These are phyloP conservation scores for Papilio xuthus DNA, from an alignment of 1,140 invertebrate species.

Conservation along the genomic window DNA sequence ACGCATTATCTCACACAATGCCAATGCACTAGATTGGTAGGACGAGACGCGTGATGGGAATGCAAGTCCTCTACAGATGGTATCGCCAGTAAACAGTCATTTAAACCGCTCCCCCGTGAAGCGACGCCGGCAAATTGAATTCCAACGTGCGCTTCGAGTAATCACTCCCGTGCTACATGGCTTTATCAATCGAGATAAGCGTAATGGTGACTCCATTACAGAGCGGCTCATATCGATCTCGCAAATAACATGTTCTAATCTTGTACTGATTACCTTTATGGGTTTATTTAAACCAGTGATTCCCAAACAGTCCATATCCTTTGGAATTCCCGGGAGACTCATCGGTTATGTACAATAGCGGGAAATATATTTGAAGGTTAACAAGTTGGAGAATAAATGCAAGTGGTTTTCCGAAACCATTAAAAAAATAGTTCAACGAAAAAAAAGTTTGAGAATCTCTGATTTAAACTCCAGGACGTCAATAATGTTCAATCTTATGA, in stretches of 20 bases:
- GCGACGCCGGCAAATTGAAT: constrained; percentile 64
- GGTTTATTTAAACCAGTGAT: neutral
- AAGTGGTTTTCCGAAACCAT: too few species aligned
- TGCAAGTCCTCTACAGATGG: constrained; percentile 63
- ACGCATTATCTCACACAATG: constrained; percentile 64
- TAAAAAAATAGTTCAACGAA: too few species aligned
- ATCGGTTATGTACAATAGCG: too few species aligned
- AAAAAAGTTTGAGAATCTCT: neutral
- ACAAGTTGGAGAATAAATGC: too few species aligned
- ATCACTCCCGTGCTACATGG: constrained; percentile 39
- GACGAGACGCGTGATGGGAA: constrained; percentile 72
- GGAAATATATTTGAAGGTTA: too few species aligned
- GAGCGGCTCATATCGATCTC: constrained; percentile 4
- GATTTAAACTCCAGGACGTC: neutral
- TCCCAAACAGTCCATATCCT: neutral
- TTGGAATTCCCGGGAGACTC: too few species aligned
- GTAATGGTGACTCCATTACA: constrained; percentile 31
- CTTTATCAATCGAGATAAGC: constrained; percentile 32
- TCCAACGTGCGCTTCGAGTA: constrained; percentile 42
- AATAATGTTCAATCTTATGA: constrained; percentile 45
- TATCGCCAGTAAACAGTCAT: constrained; percentile 65
- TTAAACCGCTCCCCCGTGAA: constrained; percentile 62
- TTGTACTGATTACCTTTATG: constrained; percentile 10
- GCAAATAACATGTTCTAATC: constrained; percentile 9
- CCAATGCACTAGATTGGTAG: constrained; percentile 70